Base-by-base conservation (phyloP, 2,888 invertebrate genomes). In the Ophion obscuratus region DNA sequence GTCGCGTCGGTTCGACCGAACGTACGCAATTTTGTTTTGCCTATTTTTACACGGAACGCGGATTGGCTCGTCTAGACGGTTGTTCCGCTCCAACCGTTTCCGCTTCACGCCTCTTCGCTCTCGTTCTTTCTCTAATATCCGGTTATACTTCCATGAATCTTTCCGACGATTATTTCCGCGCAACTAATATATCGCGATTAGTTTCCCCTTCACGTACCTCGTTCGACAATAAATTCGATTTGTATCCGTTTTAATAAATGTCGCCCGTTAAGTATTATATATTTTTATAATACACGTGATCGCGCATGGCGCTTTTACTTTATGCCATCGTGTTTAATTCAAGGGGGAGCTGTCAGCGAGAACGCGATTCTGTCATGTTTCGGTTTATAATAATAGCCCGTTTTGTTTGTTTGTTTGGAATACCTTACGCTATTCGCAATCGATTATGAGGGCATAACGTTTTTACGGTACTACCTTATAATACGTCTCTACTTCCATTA, bases 1-100 rank as follows among this genome's bases (percentile, higher is more conserved):
- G 88, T 88, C 88, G 91, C 90, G 90, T 90, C 90, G 91, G 89
- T 90, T 89, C 90, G 90, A 91, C 85, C 88, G 86, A 89, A 89
- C 86, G 84, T 88, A 87, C 83, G 87, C 87, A 88, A 84, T 74
- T 61, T 74, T 64, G 57, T 36, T 80, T 27, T 57, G 20, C 61
- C 57, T 66, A 73, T 53, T 64, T 73, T 53, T 80, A 71, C 80
- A 64, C 53, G 57, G 11, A 73, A 73, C 73, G 64, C 57, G 64
- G 44, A 67, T 74, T 59, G 53, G 36, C 73, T 71, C 10, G 68
- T 68, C 40, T 27, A 36, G 36, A 62, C 61, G 61, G 44, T 78
- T 59, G 14, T 59, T 27, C 31, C 27, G 62, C 31, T 66, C 44
- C 20, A 11, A 76, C 76, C 31, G 31, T 71, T 80, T 24, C 40